Evolutionary conservation across 2,113 vertebrate genomes (phyloP), one percentile per base, ranked within the genome.

Genomic region (Scophthalmus maximus): DNA sequence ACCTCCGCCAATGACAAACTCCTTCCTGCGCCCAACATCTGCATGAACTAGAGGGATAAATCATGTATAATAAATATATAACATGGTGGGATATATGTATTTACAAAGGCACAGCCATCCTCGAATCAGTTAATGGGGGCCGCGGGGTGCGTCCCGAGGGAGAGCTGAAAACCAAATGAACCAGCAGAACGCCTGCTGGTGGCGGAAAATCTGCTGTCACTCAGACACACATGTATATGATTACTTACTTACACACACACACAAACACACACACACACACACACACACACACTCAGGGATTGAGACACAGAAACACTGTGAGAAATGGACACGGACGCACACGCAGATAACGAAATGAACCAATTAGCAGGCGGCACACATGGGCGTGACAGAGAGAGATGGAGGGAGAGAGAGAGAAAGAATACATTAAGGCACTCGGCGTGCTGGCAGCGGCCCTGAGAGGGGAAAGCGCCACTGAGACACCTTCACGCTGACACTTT

Each of bases 181-280:
- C 51, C 79, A 52, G 78, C 69, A 55, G 20, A 79, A 64, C 23
- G 65, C 71, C 75, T 73, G 79, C 85, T 81, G 81, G 85, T 87
- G 75, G 76, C 27, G 30, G 82, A 84, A 85, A 87, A 88, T 84
- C 86, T 76, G 76, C 85, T 79, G 86, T 87, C 86, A 86, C 52
- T 86, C 80, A 79, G 60, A 73, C 51, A 60, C 71, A 52, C 59
- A 14, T n/a, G n/a, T n/a, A n/a, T n/a, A n/a, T n/a, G n/a, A n/a
- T n/a, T n/a, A n/a, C n/a, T n/a, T n/a, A n/a, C n/a, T n/a, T n/a
- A n/a, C 11, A n/a, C 46, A 57, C 29, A 12, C 30, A 23, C 38
- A 53, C 30, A 20, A 56, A 42, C 50, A 73, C 56, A 47, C 56
- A 4, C 1, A 2, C 38, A 70, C 42, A 57, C 62, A 61, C 12